A percentile compares a stretch with the other conserved stretches of the same genome.
These are phyloP conservation scores for Echinometra lucunter DNA, from an alignment of 53 echinoderm and acorn worm species.

Conservation along the genomic window DNA sequence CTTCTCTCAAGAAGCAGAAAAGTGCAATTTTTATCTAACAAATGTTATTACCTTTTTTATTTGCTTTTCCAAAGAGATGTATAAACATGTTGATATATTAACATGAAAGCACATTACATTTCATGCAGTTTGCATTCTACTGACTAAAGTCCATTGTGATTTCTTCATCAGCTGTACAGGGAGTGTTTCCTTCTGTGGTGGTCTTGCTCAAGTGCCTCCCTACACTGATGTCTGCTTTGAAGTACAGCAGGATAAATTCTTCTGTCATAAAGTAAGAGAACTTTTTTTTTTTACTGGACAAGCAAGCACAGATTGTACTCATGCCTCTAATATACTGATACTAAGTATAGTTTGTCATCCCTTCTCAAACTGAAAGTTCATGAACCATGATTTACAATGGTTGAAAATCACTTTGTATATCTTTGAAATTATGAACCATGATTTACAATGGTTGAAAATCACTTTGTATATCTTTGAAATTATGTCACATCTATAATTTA, in stretches of 20 bases:
- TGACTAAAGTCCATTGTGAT: background rate
- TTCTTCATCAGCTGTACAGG: conserved; percentile 43
- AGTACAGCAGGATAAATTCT: conserved; percentile 84
- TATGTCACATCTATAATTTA: too few species aligned
- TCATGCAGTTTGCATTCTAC: background rate
- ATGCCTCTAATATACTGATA: too few species aligned
- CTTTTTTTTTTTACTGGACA: background rate
- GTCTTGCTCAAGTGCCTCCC: conserved; percentile 76
- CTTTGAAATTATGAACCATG: too few species aligned
- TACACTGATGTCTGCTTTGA: conserved; percentile 93
- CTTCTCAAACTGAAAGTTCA: too few species aligned
- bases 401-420: too few species aligned
- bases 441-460: too few species aligned
- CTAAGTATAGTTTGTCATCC: too few species aligned
- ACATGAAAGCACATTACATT: background rate
- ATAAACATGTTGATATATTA: background rate
- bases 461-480: too few species aligned
- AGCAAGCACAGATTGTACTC: too few species aligned
- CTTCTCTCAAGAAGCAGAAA: background rate
- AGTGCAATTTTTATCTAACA: background rate
- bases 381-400: too few species aligned
- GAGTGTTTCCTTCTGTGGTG: conserved; percentile 85
- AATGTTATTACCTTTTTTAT: background rate
- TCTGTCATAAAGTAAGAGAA: conserved; percentile 91
- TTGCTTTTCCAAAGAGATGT: background rate